Percentiles rank a stretch among this genome's conserved stretches.
These are phyloP conservation scores for Enteromius thamalakanensis DNA, from an alignment of 2,797 vertebrate genomes.

Conservation along the genomic window DNA sequence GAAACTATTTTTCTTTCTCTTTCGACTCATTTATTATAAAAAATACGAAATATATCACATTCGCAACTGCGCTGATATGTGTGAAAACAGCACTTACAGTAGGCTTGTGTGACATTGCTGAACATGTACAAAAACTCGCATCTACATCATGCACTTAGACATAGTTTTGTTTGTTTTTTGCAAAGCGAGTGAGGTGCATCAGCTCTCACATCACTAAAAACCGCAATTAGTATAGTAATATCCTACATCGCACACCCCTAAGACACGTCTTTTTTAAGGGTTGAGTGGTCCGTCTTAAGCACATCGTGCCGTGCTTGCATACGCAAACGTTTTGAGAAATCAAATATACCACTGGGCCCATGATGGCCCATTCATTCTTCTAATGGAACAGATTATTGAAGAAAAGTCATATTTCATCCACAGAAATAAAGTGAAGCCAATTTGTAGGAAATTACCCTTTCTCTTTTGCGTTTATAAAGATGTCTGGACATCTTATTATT, in stretches of 20 bases:
- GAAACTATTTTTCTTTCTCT: background rate
- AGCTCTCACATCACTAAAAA: background rate
- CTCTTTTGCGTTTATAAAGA: background rate
- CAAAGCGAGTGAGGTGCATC: background rate
- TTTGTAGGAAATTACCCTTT: background rate
- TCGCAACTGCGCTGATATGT: background rate
- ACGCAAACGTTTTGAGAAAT: background rate
- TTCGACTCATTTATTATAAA: background rate
- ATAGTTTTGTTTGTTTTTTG: background rate
- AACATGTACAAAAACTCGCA: too few species aligned
- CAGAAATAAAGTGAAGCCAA: background rate
- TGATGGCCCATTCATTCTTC: background rate
- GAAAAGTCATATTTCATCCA: conserved; percentile 18
- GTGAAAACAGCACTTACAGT: background rate
- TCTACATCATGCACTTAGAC: background rate
- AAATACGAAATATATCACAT: background rate
- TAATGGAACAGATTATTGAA: background rate
- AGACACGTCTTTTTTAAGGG: background rate
- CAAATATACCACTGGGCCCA: background rate
- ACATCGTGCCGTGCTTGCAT: background rate
- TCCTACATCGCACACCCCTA: conserved; percentile 9
- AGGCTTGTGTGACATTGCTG: background rate
- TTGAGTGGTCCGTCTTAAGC: background rate
- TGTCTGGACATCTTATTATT: background rate
- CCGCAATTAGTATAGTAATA: background rate